Evolutionary conservation across 2,888 invertebrate species (phyloP).

Genomic region (Drosophila prostipennis): DNA sequence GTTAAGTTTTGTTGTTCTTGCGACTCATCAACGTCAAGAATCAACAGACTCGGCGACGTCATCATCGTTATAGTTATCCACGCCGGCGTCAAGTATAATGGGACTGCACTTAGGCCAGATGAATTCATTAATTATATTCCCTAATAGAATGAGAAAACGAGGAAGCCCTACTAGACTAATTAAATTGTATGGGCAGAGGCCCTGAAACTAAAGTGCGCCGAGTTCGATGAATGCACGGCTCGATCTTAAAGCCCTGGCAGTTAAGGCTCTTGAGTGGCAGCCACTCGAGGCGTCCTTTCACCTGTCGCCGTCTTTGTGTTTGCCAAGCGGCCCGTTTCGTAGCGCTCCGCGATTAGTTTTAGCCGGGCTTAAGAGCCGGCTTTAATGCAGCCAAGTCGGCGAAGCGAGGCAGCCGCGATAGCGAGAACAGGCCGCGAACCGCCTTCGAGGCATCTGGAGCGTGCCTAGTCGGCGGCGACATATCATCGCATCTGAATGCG

Average conservation of each 20-base stretch:
- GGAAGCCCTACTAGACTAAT: slow-evolving; percentile 62
- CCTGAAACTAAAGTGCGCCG: slow-evolving; percentile 20
- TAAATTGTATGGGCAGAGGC: slow-evolving; percentile 55
- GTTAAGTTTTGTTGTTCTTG: slow-evolving; percentile 31
- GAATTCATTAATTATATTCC: slow-evolving; percentile 77
- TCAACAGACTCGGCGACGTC: slow-evolving; percentile 31
- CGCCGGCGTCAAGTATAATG: slow-evolving; percentile 58
- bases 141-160: slow-evolving; percentile 44
- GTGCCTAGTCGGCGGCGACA: slow-evolving; percentile 42
- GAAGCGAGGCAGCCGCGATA: slow-evolving; percentile 6
- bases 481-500: slow-evolving; percentile 38
- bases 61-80: slow-evolving; percentile 18
- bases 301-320: slow-evolving; percentile 34
- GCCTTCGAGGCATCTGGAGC: slow-evolving; percentile 46
- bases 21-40: slow-evolving; percentile 42
- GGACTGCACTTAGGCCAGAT: slow-evolving; percentile 71
- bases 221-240: slow-evolving; percentile 56
- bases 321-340: slow-evolving; percentile 20
- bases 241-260: slow-evolving; percentile 46
- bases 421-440: neutral
- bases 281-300: slow-evolving; percentile 38
- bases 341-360: slow-evolving; percentile 32
- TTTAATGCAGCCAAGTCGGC: slow-evolving; percentile 36
- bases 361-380: slow-evolving; percentile 14
- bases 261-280: slow-evolving; percentile 24